Evolutionary conservation across 2,888 invertebrate species (phyloP).

Genomic region (Macrosiphum euphorbiae): DNA sequence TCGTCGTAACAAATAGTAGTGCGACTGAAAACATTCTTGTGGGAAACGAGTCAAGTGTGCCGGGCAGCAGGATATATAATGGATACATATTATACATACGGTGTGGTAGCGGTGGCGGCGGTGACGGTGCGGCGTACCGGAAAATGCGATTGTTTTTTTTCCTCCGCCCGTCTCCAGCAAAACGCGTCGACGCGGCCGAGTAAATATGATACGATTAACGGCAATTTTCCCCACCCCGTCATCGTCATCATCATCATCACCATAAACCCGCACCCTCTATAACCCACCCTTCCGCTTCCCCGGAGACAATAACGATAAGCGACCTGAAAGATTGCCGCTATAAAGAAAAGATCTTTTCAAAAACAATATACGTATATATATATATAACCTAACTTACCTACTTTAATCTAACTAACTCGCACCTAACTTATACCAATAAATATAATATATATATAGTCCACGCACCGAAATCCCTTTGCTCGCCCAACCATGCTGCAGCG

Average conservation of each 20-base stretch:
- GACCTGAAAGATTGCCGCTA: not conserved
- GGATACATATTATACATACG: not conserved
- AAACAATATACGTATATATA: not conserved
- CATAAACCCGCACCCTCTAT: not conserved
- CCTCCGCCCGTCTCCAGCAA: not conserved
- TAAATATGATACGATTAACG: conserved; percentile 59
- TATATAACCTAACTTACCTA: not conserved
- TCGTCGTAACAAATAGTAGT: conserved; percentile 47
- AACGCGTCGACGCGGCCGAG: conserved; percentile 47
- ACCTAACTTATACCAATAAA: not conserved
- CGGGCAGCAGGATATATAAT: conserved; percentile 58
- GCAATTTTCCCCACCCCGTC: conserved; percentile 20
- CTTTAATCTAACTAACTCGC: not conserved
- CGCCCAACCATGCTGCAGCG: too few species aligned
- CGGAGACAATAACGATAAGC: not conserved
- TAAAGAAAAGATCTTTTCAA: not conserved
- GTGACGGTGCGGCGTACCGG: conserved; percentile 21
- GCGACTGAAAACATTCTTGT: conserved; percentile 53
- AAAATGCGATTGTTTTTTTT: conserved; percentile 57
- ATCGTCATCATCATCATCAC: not conserved
- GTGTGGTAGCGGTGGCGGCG: not conserved
- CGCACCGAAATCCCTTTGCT: not conserved
- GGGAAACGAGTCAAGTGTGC: conserved; percentile 64
- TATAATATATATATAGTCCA: not conserved
- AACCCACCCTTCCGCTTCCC: not conserved